Percentiles rank a stretch among this genome's conserved stretches.
These are phyloP conservation scores for Polypedilum pembai DNA, from an alignment of 1,140 invertebrate genomes.

Conservation along the genomic window DNA sequence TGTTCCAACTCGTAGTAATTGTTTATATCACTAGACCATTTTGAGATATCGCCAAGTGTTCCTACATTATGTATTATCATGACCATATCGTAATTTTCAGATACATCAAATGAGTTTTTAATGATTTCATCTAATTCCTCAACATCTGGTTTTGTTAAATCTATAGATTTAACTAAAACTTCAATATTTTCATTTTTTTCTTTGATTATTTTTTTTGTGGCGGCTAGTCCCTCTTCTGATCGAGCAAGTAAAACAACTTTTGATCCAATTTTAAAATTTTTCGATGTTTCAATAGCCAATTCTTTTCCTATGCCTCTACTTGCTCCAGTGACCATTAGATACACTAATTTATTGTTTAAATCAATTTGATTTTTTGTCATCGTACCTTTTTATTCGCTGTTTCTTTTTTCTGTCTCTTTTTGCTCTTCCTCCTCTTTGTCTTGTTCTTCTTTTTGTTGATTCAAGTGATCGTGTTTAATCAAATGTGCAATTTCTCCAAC, in stretches of 20 bases:
- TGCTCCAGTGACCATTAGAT: slow-evolving; percentile 71
- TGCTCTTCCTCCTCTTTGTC: slow-evolving; percentile 23
- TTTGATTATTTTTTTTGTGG: slow-evolving; percentile 52
- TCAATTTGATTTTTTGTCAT: slow-evolving; percentile 39
- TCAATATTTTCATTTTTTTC: slow-evolving; percentile 43
- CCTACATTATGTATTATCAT: slow-evolving; percentile 88
- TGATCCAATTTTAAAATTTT: slow-evolving; percentile 52
- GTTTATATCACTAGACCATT: slow-evolving; percentile 52
- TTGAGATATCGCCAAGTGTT: slow-evolving; percentile 65
- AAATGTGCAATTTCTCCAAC: slow-evolving; percentile 46
- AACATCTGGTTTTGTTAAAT: slow-evolving; percentile 47
- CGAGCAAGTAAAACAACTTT: slow-evolving; percentile 69
- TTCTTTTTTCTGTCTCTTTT: background rate
- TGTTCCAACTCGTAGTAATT: slow-evolving; percentile 53
- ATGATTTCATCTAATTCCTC: slow-evolving; percentile 39
- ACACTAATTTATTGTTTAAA: slow-evolving; percentile 45
- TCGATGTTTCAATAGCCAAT: slow-evolving; percentile 61
- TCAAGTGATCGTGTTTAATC: slow-evolving; percentile 46
- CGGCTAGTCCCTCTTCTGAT: slow-evolving; percentile 54
- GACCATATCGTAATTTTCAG: slow-evolving; percentile 53
- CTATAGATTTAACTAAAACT: slow-evolving; percentile 49
- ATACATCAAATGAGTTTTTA: slow-evolving; percentile 45
- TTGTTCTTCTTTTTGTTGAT: slow-evolving; percentile 30
- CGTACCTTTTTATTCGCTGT: background rate
- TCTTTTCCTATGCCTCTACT: slow-evolving; percentile 79